Evolutionary conservation across 2,797 vertebrate genomes (phyloP).

Genomic region (Paedocypris micromegethes): DNA sequence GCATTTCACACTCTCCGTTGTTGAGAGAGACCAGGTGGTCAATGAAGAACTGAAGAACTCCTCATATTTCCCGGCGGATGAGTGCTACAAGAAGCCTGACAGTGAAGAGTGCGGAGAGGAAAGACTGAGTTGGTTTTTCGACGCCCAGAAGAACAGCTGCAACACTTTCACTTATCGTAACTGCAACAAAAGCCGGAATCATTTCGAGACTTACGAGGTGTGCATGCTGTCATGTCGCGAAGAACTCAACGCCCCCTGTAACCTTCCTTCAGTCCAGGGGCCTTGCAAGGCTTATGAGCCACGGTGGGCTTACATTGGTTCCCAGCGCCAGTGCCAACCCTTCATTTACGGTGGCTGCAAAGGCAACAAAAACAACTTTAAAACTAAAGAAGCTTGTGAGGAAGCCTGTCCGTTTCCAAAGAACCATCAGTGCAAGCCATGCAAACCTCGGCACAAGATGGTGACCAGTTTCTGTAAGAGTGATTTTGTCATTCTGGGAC

Average conservation of each 20-base stretch:
- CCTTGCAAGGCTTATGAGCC: slow-evolving; percentile 90
- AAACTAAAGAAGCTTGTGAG: slow-evolving; percentile 86
- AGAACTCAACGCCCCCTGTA: slow-evolving; percentile 76
- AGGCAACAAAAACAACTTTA: slow-evolving; percentile 95
- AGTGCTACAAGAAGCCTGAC: slow-evolving; percentile 80
- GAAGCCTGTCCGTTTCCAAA: slow-evolving; percentile 87
- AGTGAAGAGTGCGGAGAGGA: slow-evolving; percentile 80
- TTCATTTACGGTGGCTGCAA: slow-evolving; percentile 92
- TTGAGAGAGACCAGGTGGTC: slow-evolving; percentile 60
- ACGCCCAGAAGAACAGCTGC: slow-evolving; percentile 88
- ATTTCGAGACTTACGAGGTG: slow-evolving; percentile 79
- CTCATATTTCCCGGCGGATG: slow-evolving; percentile 71
- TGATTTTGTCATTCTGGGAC: slow-evolving; percentile 89
- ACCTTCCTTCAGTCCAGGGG: slow-evolving; percentile 83
- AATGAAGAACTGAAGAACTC: slow-evolving; percentile 65
- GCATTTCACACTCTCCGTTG: slow-evolving; percentile 80
- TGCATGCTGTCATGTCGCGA: slow-evolving; percentile 87
- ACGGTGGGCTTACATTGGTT: slow-evolving; percentile 87
- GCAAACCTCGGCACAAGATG: slow-evolving; percentile 86
- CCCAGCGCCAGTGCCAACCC: slow-evolving; percentile 80
- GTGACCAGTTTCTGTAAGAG: slow-evolving; percentile 94
- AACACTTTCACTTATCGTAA: slow-evolving; percentile 80
- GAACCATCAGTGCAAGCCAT: slow-evolving; percentile 82
- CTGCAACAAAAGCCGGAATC: slow-evolving; percentile 62
- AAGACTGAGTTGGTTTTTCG: slow-evolving; percentile 85